A percentile compares a stretch with the other conserved stretches of the same genome.
phyloP scores from a whole-genome alignment of 2,797 vertebrate genomes.

The Mus caroli region DNA sequence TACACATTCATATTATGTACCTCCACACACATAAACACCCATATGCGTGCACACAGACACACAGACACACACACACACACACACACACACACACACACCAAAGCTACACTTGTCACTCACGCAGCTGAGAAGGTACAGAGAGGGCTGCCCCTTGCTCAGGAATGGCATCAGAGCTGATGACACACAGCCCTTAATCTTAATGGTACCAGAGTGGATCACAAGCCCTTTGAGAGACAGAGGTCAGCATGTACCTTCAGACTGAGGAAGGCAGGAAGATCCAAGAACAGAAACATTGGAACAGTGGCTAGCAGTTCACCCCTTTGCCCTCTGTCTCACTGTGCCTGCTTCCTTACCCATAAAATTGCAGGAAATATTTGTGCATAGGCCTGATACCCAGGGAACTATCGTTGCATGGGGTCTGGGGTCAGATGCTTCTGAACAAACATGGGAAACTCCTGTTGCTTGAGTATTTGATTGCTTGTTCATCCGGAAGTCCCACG shows the following conservation, averaged over 20 bases:
- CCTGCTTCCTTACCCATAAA: neutral
- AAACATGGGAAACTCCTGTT: neutral
- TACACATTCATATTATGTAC: neutral
- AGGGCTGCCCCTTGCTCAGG: neutral
- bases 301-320: neutral
- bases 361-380: neutral
- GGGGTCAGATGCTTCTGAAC: neutral
- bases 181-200: slow-evolving; percentile 29
- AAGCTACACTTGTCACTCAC: neutral
- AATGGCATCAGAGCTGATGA: neutral
- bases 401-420: fast-evolving
- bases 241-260: neutral
- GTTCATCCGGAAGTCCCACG: neutral
- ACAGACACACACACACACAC: neutral
- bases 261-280: neutral
- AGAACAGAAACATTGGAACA: fast-evolving
- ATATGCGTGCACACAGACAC: neutral
- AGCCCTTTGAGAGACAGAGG: neutral
- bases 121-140: neutral
- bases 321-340: neutral
- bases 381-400: neutral
- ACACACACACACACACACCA: neutral
- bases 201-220: neutral
- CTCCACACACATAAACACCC: neutral
- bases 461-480: neutral